Percentiles rank a stretch among this genome's conserved stretches.
These are phyloP conservation scores for Hipposideros armiger DNA, from an alignment of 2,113 vertebrate species.

Conservation along the genomic window DNA sequence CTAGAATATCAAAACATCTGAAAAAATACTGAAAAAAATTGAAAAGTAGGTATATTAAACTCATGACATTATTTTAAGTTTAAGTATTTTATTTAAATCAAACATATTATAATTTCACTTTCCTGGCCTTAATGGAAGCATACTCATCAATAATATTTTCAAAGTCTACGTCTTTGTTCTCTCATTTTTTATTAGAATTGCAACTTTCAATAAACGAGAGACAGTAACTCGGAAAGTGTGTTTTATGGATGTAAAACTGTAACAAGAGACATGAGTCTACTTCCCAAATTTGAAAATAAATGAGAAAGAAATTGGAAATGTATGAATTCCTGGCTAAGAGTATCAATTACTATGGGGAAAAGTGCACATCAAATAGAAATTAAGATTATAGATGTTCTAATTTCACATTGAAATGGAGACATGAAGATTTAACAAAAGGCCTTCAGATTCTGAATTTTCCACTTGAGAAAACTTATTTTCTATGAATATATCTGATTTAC, in stretches of 20 bases:
- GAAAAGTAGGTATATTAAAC: background rate
- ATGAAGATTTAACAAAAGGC: background rate
- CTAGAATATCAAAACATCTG: background rate
- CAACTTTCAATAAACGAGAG: background rate
- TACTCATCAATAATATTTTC: background rate
- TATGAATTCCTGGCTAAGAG: background rate
- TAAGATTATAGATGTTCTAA: background rate
- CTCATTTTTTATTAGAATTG: background rate
- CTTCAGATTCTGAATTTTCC: background rate
- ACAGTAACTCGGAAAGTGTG: background rate
- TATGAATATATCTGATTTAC: background rate
- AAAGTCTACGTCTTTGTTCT: background rate
- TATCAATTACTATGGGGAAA: background rate
- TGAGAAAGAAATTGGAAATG: background rate
- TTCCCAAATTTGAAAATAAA: background rate
- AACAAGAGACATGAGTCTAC: background rate
- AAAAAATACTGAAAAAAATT: background rate
- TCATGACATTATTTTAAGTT: background rate
- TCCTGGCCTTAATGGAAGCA: background rate
- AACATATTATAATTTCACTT: background rate
- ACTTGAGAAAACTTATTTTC: background rate
- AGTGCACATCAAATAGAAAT: background rate
- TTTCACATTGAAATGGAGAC: background rate
- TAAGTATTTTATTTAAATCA: background rate
- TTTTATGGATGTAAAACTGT: background rate